Conservation (phyloP, 2,888 invertebrate genomes). For the Heliconius hortense region DNA sequence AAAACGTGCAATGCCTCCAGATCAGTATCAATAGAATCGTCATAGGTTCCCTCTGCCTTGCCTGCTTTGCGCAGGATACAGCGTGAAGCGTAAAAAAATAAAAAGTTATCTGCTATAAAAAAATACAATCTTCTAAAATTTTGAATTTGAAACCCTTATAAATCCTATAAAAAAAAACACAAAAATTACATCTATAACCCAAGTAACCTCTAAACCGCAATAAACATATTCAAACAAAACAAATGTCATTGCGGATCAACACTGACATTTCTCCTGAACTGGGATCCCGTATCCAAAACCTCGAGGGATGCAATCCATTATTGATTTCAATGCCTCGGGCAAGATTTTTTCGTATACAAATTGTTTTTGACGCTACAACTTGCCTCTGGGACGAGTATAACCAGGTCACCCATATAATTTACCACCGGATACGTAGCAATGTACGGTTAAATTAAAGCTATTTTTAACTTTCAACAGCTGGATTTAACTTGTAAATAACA, state of each 20-base stretch:
- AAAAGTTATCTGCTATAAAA: too few relatives aligned
- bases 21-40: too few relatives aligned
- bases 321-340: conserved; percentile 30
- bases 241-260: not conserved
- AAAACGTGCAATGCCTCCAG: too few relatives aligned
- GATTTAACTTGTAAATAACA: conserved; percentile 1
- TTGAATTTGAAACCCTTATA: not conserved
- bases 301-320: conserved; percentile 24
- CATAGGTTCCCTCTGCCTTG: too few relatives aligned
- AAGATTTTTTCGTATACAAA: conserved; percentile 30
- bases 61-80: too few relatives aligned
- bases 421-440: conserved; percentile 9
- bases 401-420: conserved; percentile 26
- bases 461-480: conserved; percentile 11
- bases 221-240: not conserved
- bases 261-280: not conserved
- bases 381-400: conserved; percentile 16
- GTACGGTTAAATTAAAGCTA: conserved; percentile 16
- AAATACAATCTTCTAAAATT: too few relatives aligned
- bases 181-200: not conserved
- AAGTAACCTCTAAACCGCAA: too few relatives aligned
- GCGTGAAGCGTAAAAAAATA: too few relatives aligned
- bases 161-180: not conserved
- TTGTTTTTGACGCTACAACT: conserved; percentile 26
- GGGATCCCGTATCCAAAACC: conserved; percentile 8